These are phyloP conservation scores for Cyprinodon tularosa DNA, from an alignment of 2,113 vertebrate species.

Conservation along the genomic window DNA sequence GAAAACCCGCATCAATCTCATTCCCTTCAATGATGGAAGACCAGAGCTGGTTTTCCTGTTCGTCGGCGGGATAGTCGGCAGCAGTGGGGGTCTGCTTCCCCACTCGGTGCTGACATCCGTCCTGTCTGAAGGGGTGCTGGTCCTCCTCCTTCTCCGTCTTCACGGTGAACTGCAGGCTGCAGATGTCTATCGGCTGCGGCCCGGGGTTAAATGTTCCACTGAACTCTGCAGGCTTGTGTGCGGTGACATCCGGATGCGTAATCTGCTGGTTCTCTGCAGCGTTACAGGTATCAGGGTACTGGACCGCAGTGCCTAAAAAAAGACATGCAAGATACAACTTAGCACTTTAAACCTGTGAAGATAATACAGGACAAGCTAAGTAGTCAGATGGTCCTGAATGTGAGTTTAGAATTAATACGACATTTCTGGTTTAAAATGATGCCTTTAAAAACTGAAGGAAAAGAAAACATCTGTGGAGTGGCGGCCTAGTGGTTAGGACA, in stretches of 20 bases:
- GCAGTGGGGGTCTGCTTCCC: slow-evolving; percentile 43
- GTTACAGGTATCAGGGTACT: slow-evolving; percentile 10
- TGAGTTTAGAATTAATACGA: no score
- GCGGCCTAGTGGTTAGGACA: no score
- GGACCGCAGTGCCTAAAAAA: slow-evolving; percentile 42
- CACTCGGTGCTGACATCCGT: slow-evolving; percentile 53
- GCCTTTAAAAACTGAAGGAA: no score
- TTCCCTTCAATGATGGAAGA: slow-evolving; percentile 65
- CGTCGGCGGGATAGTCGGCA: slow-evolving; percentile 63
- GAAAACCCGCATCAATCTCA: slow-evolving; percentile 71
- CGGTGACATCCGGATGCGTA: slow-evolving; percentile 27
- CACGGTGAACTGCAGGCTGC: slow-evolving; percentile 53
- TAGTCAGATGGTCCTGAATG: no score
- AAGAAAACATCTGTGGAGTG: no score
- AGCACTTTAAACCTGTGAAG: neutral
- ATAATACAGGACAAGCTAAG: neutral
- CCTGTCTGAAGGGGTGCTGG: slow-evolving; percentile 41
- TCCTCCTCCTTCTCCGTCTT: slow-evolving; percentile 73
- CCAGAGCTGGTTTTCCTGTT: slow-evolving; percentile 72
- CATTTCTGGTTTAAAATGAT: no score
- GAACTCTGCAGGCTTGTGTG: slow-evolving; percentile 45
- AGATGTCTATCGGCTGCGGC: slow-evolving; percentile 28
- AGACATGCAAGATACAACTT: neutral
- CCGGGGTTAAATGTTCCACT: slow-evolving; percentile 33
- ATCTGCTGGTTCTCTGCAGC: slow-evolving; percentile 35